phyloP scores from a whole-genome alignment of 2,888 invertebrate species.

The Sarcophaga caerulescens region DNA sequence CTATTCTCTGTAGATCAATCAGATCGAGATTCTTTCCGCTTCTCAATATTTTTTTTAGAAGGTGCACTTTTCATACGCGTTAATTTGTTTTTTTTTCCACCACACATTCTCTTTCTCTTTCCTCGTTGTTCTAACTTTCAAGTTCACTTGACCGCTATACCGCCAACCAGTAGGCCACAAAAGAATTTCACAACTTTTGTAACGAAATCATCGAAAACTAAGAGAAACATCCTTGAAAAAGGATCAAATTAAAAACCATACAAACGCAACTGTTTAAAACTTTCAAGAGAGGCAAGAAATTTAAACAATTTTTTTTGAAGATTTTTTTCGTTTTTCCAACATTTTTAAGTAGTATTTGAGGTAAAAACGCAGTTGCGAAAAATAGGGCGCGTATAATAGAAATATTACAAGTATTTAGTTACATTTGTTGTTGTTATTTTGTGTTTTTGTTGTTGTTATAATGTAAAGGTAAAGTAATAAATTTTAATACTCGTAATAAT shows the following conservation, averaged over 20 bases:
- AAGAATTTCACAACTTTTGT: not conserved
- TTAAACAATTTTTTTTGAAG: not conserved
- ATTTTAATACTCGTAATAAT: not conserved
- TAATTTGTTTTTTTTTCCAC: too few species aligned
- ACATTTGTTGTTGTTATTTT: not conserved
- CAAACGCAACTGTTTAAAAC: not conserved
- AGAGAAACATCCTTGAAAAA: slow-evolving; percentile 36
- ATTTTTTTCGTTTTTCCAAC: not conserved
- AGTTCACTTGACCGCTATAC: too few species aligned
- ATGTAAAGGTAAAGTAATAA: too few species aligned
- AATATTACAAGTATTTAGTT: not conserved
- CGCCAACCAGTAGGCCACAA: not conserved
- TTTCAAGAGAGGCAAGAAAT: not conserved
- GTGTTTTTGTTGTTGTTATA: not conserved
- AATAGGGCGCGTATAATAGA: not conserved
- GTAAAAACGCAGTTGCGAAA: not conserved
- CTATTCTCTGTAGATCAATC: too few species aligned
- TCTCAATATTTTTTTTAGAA: too few species aligned
- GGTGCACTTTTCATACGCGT: too few species aligned
- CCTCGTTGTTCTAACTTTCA: too few species aligned
- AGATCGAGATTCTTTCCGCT: too few species aligned
- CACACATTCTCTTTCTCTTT: too few species aligned
- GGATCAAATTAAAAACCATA: slow-evolving; percentile 20
- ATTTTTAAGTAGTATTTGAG: not conserved
- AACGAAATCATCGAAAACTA: not conserved